Evolutionary conservation across 2,888 invertebrate species (phyloP).

Genomic region (Callyntrura sp.): DNA sequence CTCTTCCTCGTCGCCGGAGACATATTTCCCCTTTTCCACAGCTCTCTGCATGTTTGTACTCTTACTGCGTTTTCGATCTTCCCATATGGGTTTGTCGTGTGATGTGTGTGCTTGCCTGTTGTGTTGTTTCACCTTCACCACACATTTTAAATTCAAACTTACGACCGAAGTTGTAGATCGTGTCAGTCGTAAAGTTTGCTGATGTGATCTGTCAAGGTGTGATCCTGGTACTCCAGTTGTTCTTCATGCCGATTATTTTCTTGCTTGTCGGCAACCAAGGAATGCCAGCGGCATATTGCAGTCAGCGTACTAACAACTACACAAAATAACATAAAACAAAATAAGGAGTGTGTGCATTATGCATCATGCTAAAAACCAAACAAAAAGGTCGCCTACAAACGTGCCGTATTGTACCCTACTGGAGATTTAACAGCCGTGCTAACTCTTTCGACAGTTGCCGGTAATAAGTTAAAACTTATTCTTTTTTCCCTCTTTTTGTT

Average conservation of each 20-base stretch:
- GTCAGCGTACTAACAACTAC: background rate
- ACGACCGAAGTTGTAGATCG: slow-evolving; percentile 44
- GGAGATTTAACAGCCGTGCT: slow-evolving; percentile 57
- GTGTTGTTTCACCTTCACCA: background rate
- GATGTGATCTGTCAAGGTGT: slow-evolving; percentile 76
- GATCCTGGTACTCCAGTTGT: slow-evolving; percentile 56
- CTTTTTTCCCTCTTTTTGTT: slow-evolving; percentile 21
- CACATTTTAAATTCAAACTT: slow-evolving; percentile 26
- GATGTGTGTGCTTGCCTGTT: background rate
- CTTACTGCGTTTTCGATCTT: background rate
- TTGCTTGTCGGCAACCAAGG: slow-evolving; percentile 42
- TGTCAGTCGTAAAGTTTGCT: slow-evolving; percentile 72
- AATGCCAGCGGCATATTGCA: background rate
- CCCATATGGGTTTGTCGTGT: background rate
- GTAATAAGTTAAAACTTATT: slow-evolving; percentile 60
- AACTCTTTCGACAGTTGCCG: slow-evolving; percentile 69
- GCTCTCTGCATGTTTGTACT: slow-evolving; percentile 18
- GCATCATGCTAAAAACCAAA: slow-evolving; percentile 66
- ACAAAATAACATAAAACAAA: slow-evolving; percentile 5
- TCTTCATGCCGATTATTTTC: slow-evolving; percentile 26
- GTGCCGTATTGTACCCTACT: slow-evolving; percentile 52
- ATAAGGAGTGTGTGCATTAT: slow-evolving; percentile 55
- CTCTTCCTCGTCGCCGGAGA: background rate
- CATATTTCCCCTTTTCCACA: slow-evolving; percentile 52
- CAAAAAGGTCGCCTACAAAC: slow-evolving; percentile 48